phyloP scores from a whole-genome alignment of 2,113 vertebrate genomes.

The Promerops cafer region DNA sequence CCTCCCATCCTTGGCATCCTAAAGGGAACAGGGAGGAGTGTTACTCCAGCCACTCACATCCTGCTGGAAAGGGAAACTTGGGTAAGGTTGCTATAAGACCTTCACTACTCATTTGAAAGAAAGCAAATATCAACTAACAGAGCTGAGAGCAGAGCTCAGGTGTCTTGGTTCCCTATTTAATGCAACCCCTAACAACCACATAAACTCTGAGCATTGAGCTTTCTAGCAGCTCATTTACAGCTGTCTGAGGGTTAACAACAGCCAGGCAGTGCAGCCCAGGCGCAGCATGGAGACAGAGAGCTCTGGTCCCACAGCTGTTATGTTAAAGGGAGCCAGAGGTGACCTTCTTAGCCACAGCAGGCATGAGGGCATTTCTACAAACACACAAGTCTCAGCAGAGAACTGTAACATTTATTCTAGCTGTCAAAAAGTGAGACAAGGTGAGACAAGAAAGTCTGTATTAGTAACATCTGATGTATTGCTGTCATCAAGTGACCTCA shows the following conservation, averaged over 20 bases:
- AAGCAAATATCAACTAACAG: neutral
- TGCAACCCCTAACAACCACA: neutral
- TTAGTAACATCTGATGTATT: neutral
- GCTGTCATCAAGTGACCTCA: neutral
- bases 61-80: neutral
- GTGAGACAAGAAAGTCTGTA: neutral
- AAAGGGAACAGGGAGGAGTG: neutral
- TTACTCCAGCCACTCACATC: neutral
- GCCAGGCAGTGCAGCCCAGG: neutral
- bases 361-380: neutral
- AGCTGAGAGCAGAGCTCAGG: neutral
- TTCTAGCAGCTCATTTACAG: neutral
- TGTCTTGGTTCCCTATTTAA: neutral
- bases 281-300: neutral
- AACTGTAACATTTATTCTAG: neutral
- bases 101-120: neutral
- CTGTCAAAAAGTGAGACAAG: neutral
- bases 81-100: neutral
- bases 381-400: neutral
- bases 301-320: neutral
- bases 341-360: neutral
- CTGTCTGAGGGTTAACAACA: neutral
- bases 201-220: neutral
- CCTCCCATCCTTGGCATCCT: slow-evolving; percentile 87
- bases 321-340: neutral